Conservation (phyloP, 2,797 vertebrate genomes). For the Natrix natrix region DNA sequence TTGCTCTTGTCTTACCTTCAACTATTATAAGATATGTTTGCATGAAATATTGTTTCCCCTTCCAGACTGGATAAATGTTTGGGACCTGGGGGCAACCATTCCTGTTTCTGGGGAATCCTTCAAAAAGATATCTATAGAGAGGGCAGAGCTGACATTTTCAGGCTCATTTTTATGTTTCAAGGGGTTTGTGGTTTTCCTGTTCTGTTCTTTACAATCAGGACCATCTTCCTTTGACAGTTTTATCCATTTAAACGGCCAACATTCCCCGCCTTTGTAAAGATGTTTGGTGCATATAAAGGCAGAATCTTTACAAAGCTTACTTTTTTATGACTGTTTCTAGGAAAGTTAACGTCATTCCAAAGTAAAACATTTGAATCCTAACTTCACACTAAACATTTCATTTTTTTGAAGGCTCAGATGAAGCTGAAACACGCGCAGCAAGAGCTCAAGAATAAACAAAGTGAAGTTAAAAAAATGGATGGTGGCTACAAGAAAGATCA, state of each 20-base stretch:
- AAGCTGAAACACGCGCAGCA: slow-evolving; percentile 86
- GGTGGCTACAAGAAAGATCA: slow-evolving; percentile 85
- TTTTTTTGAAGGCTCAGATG: slow-evolving; percentile 84
- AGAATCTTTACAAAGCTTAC: background rate
- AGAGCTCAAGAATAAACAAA: slow-evolving; percentile 88
- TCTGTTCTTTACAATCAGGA: background rate
- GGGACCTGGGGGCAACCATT: background rate
- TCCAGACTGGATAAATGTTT: background rate
- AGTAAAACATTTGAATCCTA: background rate
- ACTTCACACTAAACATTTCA: background rate
- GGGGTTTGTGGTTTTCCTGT: background rate
- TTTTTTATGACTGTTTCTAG: too few relatives aligned
- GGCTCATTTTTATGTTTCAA: background rate
- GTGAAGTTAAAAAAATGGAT: slow-evolving; percentile 91
- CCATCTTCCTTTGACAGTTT: background rate
- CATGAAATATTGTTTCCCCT: background rate
- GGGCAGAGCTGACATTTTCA: background rate
- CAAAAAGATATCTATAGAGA: background rate
- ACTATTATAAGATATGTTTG: background rate
- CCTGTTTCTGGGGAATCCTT: background rate
- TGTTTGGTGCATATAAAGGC: background rate
- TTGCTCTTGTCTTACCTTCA: background rate
- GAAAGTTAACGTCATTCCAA: background rate
- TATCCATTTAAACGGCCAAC: background rate
- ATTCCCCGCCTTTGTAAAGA: background rate